These are phyloP conservation scores for Chrysogorgia sp. DNA, from an alignment of 92 coral and sea anemone species.

Conservation along the genomic window DNA sequence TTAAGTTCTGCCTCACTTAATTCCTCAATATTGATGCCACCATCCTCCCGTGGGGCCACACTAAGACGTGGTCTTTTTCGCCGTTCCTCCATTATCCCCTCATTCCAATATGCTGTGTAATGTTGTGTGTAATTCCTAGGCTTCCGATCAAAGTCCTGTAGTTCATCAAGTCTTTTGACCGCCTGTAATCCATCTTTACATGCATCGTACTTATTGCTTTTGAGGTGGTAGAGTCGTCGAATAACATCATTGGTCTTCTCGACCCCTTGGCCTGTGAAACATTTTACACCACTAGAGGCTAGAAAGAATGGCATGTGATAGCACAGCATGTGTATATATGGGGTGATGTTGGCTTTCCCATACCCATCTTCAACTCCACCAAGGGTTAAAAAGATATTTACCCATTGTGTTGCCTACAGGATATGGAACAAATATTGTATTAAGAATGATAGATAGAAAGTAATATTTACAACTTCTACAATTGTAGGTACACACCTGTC, in stretches of 20 bases:
- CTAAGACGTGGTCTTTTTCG: constrained; percentile 46
- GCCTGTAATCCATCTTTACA: constrained; percentile 58
- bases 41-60: constrained; percentile 54
- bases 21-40: constrained; percentile 14
- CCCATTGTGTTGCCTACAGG: constrained; percentile 48
- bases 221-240: too few relatives aligned
- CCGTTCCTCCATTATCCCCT: constrained; percentile 48
- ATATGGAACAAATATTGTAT: not conserved
- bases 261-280: constrained; percentile 66
- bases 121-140: constrained; percentile 33
- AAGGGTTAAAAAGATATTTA: constrained; percentile 33
- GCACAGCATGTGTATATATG: constrained; percentile 56
- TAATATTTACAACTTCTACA: not conserved
- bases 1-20: constrained; percentile 27
- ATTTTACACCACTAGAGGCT: constrained; percentile 24
- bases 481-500: constrained; percentile 10
- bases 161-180: too few relatives aligned
- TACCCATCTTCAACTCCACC: constrained; percentile 38
- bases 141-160: constrained; percentile 46
- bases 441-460: not conserved
- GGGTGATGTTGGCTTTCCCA: too few relatives aligned
- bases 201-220: constrained; percentile 58
- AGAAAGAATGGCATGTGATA: constrained; percentile 55
- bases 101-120: constrained; percentile 46
- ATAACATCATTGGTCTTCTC: constrained; percentile 60